Conservation (phyloP, 2,888 invertebrate species). For the Erebia epiphron region DNA sequence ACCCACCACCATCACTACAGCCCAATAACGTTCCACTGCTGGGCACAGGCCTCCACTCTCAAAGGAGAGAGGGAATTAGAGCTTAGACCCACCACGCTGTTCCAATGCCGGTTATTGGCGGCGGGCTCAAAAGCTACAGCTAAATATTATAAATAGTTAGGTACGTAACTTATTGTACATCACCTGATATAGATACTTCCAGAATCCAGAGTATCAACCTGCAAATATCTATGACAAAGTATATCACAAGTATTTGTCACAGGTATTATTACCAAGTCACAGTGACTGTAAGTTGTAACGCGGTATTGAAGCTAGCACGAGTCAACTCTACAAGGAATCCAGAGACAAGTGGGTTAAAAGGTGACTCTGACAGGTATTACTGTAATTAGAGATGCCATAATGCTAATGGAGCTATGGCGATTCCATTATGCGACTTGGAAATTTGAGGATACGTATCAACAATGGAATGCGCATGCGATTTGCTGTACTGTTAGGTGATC, state of each 20-base stretch:
- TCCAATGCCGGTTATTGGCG: no score
- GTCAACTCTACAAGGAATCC: conserved; percentile 57
- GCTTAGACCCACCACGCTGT: no score
- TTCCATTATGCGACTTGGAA: conserved; percentile 45
- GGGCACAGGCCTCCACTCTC: no score
- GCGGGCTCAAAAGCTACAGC: no score
- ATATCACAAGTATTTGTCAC: neutral
- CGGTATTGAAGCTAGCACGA: neutral
- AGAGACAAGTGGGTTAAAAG: conserved; percentile 78
- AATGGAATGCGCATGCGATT: conserved; percentile 29
- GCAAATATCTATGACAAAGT: no score
- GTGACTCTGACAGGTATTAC: conserved; percentile 73
- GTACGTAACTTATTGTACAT: no score
- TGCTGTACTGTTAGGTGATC: conserved; percentile 28
- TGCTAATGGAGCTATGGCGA: conserved; percentile 58
- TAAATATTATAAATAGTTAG: no score
- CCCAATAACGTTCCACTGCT: no score
- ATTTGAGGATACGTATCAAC: conserved; percentile 37
- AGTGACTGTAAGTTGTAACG: neutral
- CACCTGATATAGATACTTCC: no score
- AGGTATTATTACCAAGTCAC: neutral
- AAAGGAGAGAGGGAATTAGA: no score
- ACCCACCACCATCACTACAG: no score
- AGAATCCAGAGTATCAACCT: no score
- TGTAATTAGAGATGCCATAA: conserved; percentile 72